Evolutionary conservation across 2,888 invertebrate species (phyloP).

Genomic region (Lucinisca nassula): DNA sequence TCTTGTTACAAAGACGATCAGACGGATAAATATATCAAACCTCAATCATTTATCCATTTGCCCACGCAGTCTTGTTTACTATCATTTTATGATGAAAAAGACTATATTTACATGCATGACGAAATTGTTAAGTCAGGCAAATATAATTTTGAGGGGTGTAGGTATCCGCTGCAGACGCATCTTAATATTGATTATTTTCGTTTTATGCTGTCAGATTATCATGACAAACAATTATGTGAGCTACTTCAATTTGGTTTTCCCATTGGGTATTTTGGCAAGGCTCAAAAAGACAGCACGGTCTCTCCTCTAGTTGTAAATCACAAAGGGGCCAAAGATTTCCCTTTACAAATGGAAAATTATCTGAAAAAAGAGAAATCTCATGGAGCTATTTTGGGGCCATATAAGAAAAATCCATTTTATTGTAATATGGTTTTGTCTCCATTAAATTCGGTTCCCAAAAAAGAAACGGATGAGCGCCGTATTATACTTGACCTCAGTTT

Average conservation of each 20-base stretch:
- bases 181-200: constrained; percentile 20
- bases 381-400: constrained; percentile 16
- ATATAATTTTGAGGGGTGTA: constrained; percentile 36
- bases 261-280: neutral
- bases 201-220: constrained; percentile 14
- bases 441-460: constrained; percentile 9
- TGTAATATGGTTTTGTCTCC: constrained; percentile 7
- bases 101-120: no score
- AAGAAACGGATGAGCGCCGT: neutral
- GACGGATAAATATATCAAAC: no score
- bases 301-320: no score
- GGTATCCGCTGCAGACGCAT: neutral
- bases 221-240: constrained; percentile 18
- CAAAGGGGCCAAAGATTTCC: neutral
- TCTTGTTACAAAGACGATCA: no score
- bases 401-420: neutral
- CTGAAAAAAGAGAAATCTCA: neutral
- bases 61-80: no score
- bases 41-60: no score
- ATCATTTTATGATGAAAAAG: no score
- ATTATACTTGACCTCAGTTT: constrained; percentile 29
- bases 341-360: neutral
- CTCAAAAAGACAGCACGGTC: no score
- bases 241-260: no score
- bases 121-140: constrained; percentile 5